These are phyloP conservation scores for Cyprinodon diabolis DNA, from an alignment of 2,797 vertebrate genomes.

Conservation along the genomic window DNA sequence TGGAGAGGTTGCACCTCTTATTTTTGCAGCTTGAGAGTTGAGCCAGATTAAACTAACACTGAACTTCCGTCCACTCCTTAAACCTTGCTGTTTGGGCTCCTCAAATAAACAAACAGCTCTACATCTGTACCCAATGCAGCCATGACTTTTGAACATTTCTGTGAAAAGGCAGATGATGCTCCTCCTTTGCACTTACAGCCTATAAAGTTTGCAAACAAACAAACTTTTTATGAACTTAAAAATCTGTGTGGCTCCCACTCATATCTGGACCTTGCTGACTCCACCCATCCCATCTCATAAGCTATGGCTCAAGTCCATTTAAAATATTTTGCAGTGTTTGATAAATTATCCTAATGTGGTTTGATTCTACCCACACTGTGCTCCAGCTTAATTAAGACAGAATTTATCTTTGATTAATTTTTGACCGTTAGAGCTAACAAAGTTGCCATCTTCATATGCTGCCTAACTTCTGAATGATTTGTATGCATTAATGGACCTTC, in stretches of 20 bases:
- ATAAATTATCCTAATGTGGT: slow-evolving; percentile 9
- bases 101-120: slow-evolving; percentile 46
- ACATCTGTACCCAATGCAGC: slow-evolving; percentile 32
- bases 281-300: slow-evolving; percentile 12
- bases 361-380: slow-evolving; percentile 3
- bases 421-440: slow-evolving; percentile 19
- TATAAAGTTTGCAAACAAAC: not conserved
- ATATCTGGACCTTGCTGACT: not conserved
- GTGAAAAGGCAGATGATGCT: slow-evolving; percentile 1
- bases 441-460: slow-evolving; percentile 3
- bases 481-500: slow-evolving; percentile 32
- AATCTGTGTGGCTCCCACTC: slow-evolving; percentile 9
- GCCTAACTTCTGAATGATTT: slow-evolving; percentile 20
- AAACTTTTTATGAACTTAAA: slow-evolving; percentile 20
- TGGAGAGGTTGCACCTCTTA: slow-evolving; percentile 57
- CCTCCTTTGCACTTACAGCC: not conserved
- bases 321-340: slow-evolving; percentile 14
- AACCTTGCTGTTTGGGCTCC: slow-evolving; percentile 51
- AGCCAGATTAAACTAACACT: slow-evolving; percentile 58
- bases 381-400: slow-evolving; percentile 26
- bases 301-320: not conserved
- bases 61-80: slow-evolving; percentile 57
- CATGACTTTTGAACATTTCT: slow-evolving; percentile 20
- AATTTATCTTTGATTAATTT: slow-evolving; percentile 37
- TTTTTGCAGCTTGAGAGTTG: slow-evolving; percentile 47